Base-by-base conservation (phyloP, 64 coral and sea anemone genomes). In the Stichodactyla helianthus region DNA sequence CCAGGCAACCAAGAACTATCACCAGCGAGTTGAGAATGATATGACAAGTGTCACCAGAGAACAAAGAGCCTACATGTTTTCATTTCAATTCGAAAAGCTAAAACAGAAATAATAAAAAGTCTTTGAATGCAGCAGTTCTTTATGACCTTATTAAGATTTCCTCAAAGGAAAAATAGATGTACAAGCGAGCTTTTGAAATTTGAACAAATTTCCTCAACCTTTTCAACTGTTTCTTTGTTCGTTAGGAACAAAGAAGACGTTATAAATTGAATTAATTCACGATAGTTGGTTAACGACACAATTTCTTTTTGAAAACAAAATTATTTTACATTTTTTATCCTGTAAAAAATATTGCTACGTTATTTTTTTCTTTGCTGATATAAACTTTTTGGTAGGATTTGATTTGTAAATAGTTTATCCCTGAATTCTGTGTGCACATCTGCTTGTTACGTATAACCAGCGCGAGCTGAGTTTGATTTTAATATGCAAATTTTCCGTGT, bases 401-500 rank as follows among this genome's bases (percentile, higher is more conserved):
- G 0, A 28, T 74, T 31, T 74, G 25, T 74, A 22, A 23, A 11
- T n/a, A 63, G 20, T 19, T 6, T 20, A 71, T 18, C 11, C 60
- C 14, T 23, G 65, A 71, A 22, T 20, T 14, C 31, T 81, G 51
- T 81, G 5, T 51, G 52, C 25, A 52, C 78, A 81, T 81, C 78
- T 81, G 78, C 78, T 54, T 52, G n/a, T 52, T 74, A 74, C 22
- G 68, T 81, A 51, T 52, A 54, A n/a, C 35, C 16, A 81, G 78
- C 78, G 78, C 78, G 78, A 12, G 78, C 17, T 81, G 1, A 81
- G 78, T 81, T 84, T 84, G 89, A 85, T 83, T 79, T 76, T 65
- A 70, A 78, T 90, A 90, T 90, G 89, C 89, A 90, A 90, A 90
- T 90, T 52, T 50, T 14, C 8, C 26, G 6, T 35, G 31, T 35